phyloP scores from a whole-genome alignment of 2,888 invertebrate genomes.

The Leucania comma region DNA sequence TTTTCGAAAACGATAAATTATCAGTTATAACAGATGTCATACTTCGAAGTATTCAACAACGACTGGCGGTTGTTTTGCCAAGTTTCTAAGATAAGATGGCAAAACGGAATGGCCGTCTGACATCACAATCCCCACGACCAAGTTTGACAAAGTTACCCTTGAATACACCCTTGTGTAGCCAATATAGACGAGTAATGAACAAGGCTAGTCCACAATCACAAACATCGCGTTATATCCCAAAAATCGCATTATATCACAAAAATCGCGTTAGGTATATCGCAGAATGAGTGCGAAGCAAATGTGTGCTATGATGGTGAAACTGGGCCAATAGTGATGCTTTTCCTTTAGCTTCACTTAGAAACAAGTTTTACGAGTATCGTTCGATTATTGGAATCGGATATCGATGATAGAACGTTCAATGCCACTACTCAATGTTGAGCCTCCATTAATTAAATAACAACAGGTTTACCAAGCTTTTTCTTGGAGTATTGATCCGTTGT shows the following conservation, averaged over 20 bases:
- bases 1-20: slow-evolving; percentile 57
- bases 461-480: slow-evolving; percentile 23
- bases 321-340: slow-evolving; percentile 68
- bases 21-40: slow-evolving; percentile 58
- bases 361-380: slow-evolving; percentile 69
- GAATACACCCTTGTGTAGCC: slow-evolving; percentile 66
- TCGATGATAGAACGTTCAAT: slow-evolving; percentile 61
- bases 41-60: slow-evolving; percentile 45
- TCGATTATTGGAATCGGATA: slow-evolving; percentile 69
- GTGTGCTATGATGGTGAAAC: slow-evolving; percentile 63
- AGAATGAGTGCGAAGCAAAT: slow-evolving; percentile 36
- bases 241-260: slow-evolving; percentile 30
- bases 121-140: slow-evolving; percentile 62
- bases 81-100: slow-evolving; percentile 61
- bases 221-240: slow-evolving; percentile 24
- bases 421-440: slow-evolving; percentile 40
- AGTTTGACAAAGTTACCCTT: slow-evolving; percentile 70
- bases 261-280: slow-evolving; percentile 34
- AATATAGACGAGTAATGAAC: slow-evolving; percentile 43
- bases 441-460: slow-evolving; percentile 48
- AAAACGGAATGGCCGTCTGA: slow-evolving; percentile 62
- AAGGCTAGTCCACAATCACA: slow-evolving; percentile 21
- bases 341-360: slow-evolving; percentile 66
- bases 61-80: slow-evolving; percentile 49
- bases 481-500: slow-evolving; percentile 20